phyloP scores from a whole-genome alignment of 2,888 invertebrate species.

The Thecocarcelia acutangulata region DNA sequence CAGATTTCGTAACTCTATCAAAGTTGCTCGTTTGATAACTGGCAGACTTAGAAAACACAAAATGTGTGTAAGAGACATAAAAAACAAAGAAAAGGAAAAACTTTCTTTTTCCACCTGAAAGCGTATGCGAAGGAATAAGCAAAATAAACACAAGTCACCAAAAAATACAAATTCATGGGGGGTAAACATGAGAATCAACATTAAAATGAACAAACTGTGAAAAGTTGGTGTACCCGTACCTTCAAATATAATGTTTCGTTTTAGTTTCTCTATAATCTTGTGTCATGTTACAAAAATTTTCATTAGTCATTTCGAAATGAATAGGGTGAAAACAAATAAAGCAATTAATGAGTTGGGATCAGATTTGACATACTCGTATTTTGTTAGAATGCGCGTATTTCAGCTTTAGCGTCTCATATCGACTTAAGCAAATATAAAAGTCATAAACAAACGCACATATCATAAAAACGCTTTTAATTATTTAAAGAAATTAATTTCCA shows the following conservation, averaged over 20 bases:
- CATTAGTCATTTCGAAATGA: constrained; percentile 41
- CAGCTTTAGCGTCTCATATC: constrained; percentile 8
- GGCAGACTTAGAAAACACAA: constrained; percentile 47
- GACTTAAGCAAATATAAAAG: not conserved
- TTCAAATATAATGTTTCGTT: constrained; percentile 7
- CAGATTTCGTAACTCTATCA: constrained; percentile 46
- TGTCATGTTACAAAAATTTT: constrained; percentile 30
- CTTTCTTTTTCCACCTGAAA: not conserved
- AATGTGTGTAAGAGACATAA: constrained; percentile 2
- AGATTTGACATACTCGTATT: constrained; percentile 29
- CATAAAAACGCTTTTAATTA: too few species aligned
- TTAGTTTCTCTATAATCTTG: constrained; percentile 7
- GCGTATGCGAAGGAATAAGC: not conserved
- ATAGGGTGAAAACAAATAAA: constrained; percentile 9
- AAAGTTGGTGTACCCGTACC: not conserved
- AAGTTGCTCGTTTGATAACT: constrained; percentile 52
- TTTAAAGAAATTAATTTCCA: too few species aligned
- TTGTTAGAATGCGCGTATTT: constrained; percentile 9
- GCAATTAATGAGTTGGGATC: constrained; percentile 42
- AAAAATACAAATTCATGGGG: not conserved
- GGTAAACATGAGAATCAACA: not conserved
- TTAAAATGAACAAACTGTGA: not conserved
- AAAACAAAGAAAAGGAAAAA: not conserved
- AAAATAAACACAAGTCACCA: constrained; percentile 6
- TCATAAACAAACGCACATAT: not conserved